Base-by-base conservation (phyloP, 2,888 invertebrate species). In the Synergus umbraculus region DNA sequence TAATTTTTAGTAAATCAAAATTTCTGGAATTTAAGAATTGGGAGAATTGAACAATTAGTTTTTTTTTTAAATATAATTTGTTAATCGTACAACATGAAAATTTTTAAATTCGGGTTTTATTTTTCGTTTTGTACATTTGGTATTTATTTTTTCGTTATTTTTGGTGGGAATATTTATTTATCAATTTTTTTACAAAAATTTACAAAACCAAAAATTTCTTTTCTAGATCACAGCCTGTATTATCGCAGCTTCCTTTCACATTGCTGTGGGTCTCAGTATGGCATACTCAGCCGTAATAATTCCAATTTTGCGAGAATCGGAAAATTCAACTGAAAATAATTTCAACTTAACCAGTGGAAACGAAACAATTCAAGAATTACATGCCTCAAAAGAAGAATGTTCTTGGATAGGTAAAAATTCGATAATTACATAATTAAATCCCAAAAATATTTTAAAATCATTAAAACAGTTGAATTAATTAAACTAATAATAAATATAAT, bases 201-300 rank as follows among this genome's bases (percentile, higher is more conserved):
- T 37, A 37, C 37, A 37, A 37, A 37, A 37, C 8, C 18, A n/a
- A 79, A 41, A 66, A 46, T 76, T 67, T 43, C 80, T 65, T 67
- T 46, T 44, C 8, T 29, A 94, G 94, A 93, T 94, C 69, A 85
- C 92, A 43, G 94, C 94, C 22, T 93, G 94, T 83, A 89, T 94
- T 73, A 92, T 94, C 66, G 93, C 94, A 4, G 94, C 93, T 4
- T 93, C 94, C 41, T 94, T 93, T 88, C 94, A 94, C 87, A 92
- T 95, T 83, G 93, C 93, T n/a, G 94, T 94, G 37, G 95, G 95
- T 5, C 92, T 94, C 22, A 93, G 93, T 41, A 92, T 95, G 87
- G 94, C 94, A 3, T 94, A 93, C 88, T 94, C 94, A 4, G 94
- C 94, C 1, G 93, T 94, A 79, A 89, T 94, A 78, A 92, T 94